Base-by-base conservation (phyloP, 1,140 invertebrate genomes). In the Achroia grisella region DNA sequence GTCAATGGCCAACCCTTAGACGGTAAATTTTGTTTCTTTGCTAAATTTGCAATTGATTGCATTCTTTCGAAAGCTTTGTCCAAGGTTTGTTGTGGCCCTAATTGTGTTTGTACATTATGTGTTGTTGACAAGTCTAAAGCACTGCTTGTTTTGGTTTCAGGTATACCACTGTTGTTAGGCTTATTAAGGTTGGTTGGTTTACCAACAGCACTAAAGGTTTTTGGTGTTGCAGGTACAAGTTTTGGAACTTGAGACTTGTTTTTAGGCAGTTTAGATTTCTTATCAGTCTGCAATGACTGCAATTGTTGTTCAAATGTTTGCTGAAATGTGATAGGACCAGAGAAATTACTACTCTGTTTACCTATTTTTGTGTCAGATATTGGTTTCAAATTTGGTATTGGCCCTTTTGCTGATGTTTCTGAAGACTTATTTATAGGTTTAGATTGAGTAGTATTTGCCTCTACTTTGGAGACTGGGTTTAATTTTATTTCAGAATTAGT, bases 291-390 rank as follows among this genome's bases (percentile, higher is more conserved):
- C 43, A 86, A 45, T 39, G 72, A 71, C 37, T 77, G 66, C 23
- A 87, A 35, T 58, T 86, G 85, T 43, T 86, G 75, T 49, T 86
- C 71, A 79, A 86, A 87, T 42, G 82, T 87, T 58, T 87, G 84
- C 57, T 87, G 86, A 63, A 87, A 87, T 56, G 86, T 86, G 39
- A 83, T 83, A 30, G 84, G 81, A 12, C 71, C 57, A 23, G 73
- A 56, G 56, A 68, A 71, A 48, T 66, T 71, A n/a, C 63, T 68
- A 54, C 52, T 56, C 55, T 78, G 75, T 58, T 86, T 86, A 11
- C 54, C 67, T 46, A 79, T 44, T 54, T 87, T 87, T 29, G 84
- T 76, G 47, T 87, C 86, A 44, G 81, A 62, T 55, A 87, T 86
- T 10, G 86, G 86, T 70, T 87, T 87, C 36, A 87, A 62, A 56